Evolutionary conservation across 2,888 invertebrate species (phyloP).

Genomic region (Camponotus fellah): DNA sequence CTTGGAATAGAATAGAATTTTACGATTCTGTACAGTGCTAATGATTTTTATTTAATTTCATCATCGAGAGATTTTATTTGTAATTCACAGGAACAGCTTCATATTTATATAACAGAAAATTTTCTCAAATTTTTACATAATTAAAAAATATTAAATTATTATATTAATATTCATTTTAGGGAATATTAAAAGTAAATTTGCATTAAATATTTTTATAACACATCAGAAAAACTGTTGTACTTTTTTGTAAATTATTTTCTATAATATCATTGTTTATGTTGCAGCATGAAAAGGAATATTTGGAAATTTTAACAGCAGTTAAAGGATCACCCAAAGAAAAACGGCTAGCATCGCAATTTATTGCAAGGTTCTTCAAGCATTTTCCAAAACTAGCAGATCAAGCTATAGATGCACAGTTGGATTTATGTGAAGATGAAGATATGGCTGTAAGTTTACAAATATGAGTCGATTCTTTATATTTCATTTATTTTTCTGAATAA

Average conservation of each 20-base stretch:
- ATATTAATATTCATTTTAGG: background rate
- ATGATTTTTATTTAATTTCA: background rate
- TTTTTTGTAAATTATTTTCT: background rate
- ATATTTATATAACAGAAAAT: background rate
- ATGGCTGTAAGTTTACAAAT: slow-evolving; percentile 90
- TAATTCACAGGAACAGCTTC: background rate
- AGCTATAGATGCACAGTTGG: slow-evolving; percentile 96
- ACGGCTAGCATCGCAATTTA: slow-evolving; percentile 97
- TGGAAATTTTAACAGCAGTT: slow-evolving; percentile 94
- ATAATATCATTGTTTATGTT: slow-evolving; percentile 73
- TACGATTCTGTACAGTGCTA: background rate
- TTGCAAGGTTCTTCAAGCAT: slow-evolving; percentile 96
- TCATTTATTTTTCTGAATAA: background rate
- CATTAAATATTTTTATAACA: background rate
- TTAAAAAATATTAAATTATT: too few relatives aligned
- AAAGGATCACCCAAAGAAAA: slow-evolving; percentile 97
- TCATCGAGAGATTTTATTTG: background rate
- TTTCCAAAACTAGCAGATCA: slow-evolving; percentile 95
- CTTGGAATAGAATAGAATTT: background rate
- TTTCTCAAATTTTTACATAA: background rate
- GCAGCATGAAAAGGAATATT: slow-evolving; percentile 95
- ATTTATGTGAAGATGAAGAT: slow-evolving; percentile 98
- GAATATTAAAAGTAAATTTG: background rate
- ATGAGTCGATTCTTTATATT: background rate
- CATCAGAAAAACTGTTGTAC: background rate